These are phyloP conservation scores for Eilema sororculum DNA, from an alignment of 2,888 invertebrate genomes.

Conservation along the genomic window DNA sequence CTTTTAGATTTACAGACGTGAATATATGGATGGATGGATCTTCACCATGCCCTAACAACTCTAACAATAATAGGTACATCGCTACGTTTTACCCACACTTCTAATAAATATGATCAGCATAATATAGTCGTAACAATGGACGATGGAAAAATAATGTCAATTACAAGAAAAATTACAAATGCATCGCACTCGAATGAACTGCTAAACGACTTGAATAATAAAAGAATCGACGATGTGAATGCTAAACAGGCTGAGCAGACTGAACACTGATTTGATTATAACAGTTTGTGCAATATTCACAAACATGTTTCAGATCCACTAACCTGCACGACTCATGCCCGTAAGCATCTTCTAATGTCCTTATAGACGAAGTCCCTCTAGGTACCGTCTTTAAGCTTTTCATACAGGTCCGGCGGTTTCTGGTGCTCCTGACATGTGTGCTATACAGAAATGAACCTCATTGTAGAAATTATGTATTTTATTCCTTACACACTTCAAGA, in stretches of 20 bases:
- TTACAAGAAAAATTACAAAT: conserved; percentile 17
- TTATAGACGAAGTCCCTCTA: too few species aligned
- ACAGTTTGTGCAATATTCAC: conserved; percentile 11
- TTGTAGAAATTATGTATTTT: too few species aligned
- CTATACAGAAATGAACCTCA: neutral
- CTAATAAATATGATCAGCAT: neutral
- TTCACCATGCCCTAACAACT: too few species aligned
- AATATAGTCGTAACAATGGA: neutral
- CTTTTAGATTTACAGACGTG: too few species aligned
- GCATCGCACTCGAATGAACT: conserved; percentile 11
- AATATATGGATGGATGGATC: too few species aligned
- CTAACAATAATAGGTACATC: too few species aligned
- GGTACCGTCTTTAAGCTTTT: too few species aligned
- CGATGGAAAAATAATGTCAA: neutral
- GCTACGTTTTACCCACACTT: neutral
- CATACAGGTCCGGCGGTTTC: neutral
- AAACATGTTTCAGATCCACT: neutral
- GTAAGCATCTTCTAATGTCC: too few species aligned
- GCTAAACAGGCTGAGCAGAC: conserved; percentile 32
- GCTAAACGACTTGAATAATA: conserved; percentile 15
- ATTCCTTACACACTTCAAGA: too few species aligned
- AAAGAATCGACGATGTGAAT: conserved; percentile 34
- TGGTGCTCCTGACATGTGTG: neutral
- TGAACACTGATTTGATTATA: conserved; percentile 9
- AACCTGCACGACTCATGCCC: neutral